Percentiles rank a stretch among this genome's conserved stretches.
These are phyloP conservation scores for Bombus soroeensis DNA, from an alignment of 1,140 invertebrate species.

Conservation along the genomic window DNA sequence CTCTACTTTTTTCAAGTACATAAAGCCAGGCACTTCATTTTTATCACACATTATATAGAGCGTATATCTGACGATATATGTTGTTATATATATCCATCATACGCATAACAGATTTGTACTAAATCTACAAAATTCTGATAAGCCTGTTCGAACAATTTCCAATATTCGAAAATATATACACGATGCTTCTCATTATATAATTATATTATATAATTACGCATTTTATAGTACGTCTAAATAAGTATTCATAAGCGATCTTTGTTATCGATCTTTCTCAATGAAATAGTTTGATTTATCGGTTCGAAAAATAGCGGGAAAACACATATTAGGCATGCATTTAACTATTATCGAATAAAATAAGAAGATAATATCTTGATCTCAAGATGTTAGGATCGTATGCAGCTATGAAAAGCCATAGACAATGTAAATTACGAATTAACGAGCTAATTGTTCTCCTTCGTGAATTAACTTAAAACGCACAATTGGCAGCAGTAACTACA, in stretches of 20 bases:
- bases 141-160: conserved; percentile 32
- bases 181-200: conserved; percentile 23
- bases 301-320: not conserved
- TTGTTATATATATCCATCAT: conserved; percentile 5
- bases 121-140: conserved; percentile 41
- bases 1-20: conserved; percentile 20
- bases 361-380: not conserved
- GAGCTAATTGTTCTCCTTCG: conserved; percentile 46
- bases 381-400: not conserved
- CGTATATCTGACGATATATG: not conserved
- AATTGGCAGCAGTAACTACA: conserved; percentile 51
- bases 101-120: conserved; percentile 13
- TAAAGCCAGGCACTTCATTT: conserved; percentile 19
- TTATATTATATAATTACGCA: conserved; percentile 37
- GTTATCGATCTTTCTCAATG: not conserved
- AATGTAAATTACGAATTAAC: conserved; percentile 48
- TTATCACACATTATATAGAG: conserved; percentile 44
- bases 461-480: conserved; percentile 55
- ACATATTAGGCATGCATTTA: not conserved
- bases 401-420: conserved; percentile 14
- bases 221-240: not conserved
- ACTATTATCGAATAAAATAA: conserved; percentile 19
- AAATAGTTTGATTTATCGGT: no score
- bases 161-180: conserved; percentile 19
- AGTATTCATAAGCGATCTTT: not conserved